Evolutionary conservation across 2,113 vertebrate species (phyloP), one percentile per base, ranked within the genome.

Genomic region (Picathartes gymnocephalus): DNA sequence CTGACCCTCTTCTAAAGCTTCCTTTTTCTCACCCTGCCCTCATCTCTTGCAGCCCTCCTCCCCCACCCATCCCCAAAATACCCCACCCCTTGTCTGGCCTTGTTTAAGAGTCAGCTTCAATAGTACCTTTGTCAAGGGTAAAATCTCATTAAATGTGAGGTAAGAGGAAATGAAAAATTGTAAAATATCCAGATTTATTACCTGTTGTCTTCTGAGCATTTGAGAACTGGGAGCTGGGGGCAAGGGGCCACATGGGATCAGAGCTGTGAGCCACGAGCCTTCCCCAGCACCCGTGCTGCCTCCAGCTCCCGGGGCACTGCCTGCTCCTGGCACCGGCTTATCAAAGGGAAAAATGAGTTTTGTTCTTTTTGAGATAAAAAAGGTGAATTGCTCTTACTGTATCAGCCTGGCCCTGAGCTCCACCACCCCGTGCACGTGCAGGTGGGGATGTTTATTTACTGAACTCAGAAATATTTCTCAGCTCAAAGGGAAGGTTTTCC

Each of bases 101-200:
- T 87, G 72, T 58, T 95, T 95, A 92, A 89, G 86, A 86, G 81
- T 72, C 93, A 78, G 86, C 39, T 92, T 97, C 95, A 96, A 96
- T 96, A 92, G 96, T 68, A 93, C 95, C 92, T 96, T 96, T 96
- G 96, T 97, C 95, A 91, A 68, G 81, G 91, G 64, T 0, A 2
- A 92, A 94, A 94, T 82, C 95, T 96, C 96, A 96, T 95, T 94
- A 96, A 94, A 70, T 20, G 83, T 68, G 92, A 91, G 86, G 91
- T 88, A 82, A 90, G 73, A 92, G 95, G 96, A 96, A 97, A 96
- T 96, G 92, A 91, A 89, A 92, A 96, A 90, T 93, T 95, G 95
- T 88, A 96, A 96, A 95, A 72, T 76, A 92, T 54, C 89, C 86
- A 94, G 95, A 94, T 96, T 95, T 95, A 97, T 96, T 91, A 84